A percentile compares a stretch with the other conserved stretches of the same genome.
phyloP scores from a whole-genome alignment of 37 sponge, comb jelly and placozoan species.

The Eunapius fragilis region DNA sequence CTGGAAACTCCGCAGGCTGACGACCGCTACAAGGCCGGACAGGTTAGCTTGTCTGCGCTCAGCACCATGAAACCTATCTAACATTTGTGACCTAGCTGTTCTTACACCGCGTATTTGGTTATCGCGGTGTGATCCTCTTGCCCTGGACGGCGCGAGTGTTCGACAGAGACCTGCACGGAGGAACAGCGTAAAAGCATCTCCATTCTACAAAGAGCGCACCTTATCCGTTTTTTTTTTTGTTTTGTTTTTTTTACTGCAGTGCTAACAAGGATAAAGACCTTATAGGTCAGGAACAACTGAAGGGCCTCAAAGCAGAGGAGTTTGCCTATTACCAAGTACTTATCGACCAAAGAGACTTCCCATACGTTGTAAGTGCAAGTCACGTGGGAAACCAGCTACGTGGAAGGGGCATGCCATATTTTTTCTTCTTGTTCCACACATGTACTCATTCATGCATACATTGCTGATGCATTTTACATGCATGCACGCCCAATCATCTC shows the following conservation, averaged over 20 bases:
- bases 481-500: too few species aligned
- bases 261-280: constrained; percentile 42
- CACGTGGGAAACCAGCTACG: too few species aligned
- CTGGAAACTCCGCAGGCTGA: constrained; percentile 65
- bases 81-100: constrained; percentile 66
- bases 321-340: constrained; percentile 84
- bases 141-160: constrained; percentile 88
- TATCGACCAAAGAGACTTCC: constrained; percentile 91
- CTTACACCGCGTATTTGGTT: constrained; percentile 90
- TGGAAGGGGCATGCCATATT: too few species aligned
- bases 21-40: constrained; percentile 85
- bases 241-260: background rate
- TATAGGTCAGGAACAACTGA: constrained; percentile 33
- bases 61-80: too few species aligned
- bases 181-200: background rate
- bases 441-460: too few species aligned
- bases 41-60: constrained; percentile 38
- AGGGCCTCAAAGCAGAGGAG: constrained; percentile 51
- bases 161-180: constrained; percentile 67
- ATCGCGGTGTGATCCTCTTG: constrained; percentile 93
- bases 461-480: background rate
- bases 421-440: too few species aligned
- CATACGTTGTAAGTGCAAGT: constrained; percentile 69
- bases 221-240: too few species aligned
- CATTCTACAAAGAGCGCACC: too few species aligned